These are phyloP conservation scores for Elephantulus edwardii DNA, from an alignment of 2,113 vertebrate genomes.

Conservation along the genomic window DNA sequence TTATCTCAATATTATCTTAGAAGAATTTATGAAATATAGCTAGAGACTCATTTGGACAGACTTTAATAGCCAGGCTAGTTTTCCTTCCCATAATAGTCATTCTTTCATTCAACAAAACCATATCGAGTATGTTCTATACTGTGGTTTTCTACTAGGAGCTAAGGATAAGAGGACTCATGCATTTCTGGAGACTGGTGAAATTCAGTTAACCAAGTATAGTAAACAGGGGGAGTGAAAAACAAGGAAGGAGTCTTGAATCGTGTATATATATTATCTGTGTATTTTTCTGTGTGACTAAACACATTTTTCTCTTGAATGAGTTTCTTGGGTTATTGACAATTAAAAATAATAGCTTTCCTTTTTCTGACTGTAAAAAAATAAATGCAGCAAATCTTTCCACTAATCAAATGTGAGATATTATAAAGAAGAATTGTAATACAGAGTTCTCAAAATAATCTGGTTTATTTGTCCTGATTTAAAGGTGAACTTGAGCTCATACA, in stretches of 20 bases:
- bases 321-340: background rate
- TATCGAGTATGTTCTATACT: slow-evolving; percentile 16
- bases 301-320: slow-evolving; percentile 34
- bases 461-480: slow-evolving; percentile 3
- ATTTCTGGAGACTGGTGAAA: background rate
- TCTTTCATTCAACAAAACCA: slow-evolving; percentile 23
- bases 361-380: background rate
- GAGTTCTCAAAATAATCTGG: background rate
- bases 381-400: slow-evolving; percentile 14
- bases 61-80: background rate
- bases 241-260: background rate
- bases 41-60: background rate
- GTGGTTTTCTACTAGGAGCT: background rate
- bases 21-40: background rate
- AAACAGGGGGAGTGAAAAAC: background rate
- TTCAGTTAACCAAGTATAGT: background rate
- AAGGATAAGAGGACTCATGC: background rate
- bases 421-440: background rate
- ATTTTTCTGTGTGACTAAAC: background rate
- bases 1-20: background rate
- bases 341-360: background rate
- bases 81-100: background rate
- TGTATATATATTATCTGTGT: background rate
- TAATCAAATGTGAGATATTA: background rate
- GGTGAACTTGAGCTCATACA: background rate